Evolutionary conservation across 2,888 invertebrate species (phyloP).

Genomic region (Micropterix aruncella): DNA sequence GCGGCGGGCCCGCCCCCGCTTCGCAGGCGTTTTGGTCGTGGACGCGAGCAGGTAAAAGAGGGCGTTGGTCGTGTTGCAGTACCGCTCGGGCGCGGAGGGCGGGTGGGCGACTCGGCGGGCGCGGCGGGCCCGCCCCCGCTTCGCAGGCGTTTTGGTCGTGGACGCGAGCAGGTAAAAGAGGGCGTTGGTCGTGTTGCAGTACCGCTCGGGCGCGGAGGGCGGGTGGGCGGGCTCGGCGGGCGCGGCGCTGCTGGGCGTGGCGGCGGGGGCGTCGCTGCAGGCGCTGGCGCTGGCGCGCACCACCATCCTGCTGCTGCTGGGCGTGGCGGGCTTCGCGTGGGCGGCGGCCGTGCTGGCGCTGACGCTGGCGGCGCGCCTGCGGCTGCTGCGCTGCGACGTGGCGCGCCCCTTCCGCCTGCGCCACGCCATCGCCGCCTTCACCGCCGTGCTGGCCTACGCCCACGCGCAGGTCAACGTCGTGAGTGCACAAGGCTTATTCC

Average conservation of each 20-base stretch:
- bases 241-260: constrained; percentile 60
- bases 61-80: no score
- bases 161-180: no score
- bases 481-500: no score
- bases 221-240: constrained; percentile 74
- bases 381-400: constrained; percentile 78
- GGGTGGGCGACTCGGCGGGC: constrained; percentile 78
- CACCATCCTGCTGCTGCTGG: constrained; percentile 66
- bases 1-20: no score
- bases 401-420: constrained; percentile 70
- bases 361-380: constrained; percentile 65
- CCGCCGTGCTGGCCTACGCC: constrained; percentile 73
- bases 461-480: constrained; percentile 90
- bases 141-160: no score
- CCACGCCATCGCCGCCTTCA: constrained; percentile 76
- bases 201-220: constrained; percentile 73
- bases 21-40: no score
- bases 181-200: no score
- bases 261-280: constrained; percentile 63
- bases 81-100: constrained; percentile 73
- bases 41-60: no score
- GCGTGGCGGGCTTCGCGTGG: constrained; percentile 84
- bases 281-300: constrained; percentile 74
- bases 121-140: constrained; percentile 72
- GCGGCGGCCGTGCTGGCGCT: constrained; percentile 76